Percentiles rank a stretch among this genome's conserved stretches.
Conservation (phyloP, 2,797 vertebrate genomes). For the Lepilemur ruficaudatus region DNA sequence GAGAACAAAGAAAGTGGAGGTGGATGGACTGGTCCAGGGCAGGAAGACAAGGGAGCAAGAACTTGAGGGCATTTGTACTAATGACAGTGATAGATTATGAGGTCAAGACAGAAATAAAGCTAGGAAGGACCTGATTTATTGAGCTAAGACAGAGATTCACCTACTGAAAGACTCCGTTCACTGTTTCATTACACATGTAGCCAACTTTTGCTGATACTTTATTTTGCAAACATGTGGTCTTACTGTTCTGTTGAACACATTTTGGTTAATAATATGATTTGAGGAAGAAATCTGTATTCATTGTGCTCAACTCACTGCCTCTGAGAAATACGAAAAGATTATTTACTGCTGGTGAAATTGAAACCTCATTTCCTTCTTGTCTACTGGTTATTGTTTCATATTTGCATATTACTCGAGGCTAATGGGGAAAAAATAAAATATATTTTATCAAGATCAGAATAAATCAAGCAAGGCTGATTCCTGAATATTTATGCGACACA, state of each 20-base stretch:
- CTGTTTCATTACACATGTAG: not conserved
- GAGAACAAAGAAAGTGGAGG: not conserved
- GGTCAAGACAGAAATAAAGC: not conserved
- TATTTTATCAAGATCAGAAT: constrained; percentile 45
- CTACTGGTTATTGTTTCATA: not conserved
- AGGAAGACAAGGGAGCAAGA: not conserved
- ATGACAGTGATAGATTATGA: not conserved
- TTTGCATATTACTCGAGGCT: constrained; percentile 12
- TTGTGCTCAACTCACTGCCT: not conserved
- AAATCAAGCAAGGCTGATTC: constrained; percentile 41
- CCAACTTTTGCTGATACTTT: not conserved
- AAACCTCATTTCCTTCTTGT: not conserved
- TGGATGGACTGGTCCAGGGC: not conserved
- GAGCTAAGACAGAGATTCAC: not conserved
- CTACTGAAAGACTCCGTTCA: not conserved
- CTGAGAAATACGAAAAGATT: not conserved
- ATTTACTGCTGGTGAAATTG: not conserved
- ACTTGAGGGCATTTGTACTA: not conserved
- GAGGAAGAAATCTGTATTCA: not conserved
- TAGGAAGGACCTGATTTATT: not conserved
- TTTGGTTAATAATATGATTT: not conserved
- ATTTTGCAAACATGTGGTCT: not conserved
- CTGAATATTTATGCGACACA: constrained; percentile 51
- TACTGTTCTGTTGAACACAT: not conserved
- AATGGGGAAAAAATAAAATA: constrained; percentile 13